These are phyloP conservation scores for Antheraea mylitta DNA, from an alignment of 1,140 invertebrate genomes.

Conservation along the genomic window DNA sequence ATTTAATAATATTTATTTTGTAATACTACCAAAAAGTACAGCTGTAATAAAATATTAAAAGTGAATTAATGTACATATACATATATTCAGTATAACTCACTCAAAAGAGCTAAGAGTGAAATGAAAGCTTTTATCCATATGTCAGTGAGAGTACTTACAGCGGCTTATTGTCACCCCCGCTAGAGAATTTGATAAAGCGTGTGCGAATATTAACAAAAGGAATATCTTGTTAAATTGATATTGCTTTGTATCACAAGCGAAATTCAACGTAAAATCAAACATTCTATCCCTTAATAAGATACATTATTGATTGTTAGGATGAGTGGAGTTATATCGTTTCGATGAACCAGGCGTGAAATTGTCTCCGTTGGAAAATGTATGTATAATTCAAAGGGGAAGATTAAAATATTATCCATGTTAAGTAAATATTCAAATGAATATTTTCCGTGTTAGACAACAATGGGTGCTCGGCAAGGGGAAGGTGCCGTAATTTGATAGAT, in stretches of 20 bases:
- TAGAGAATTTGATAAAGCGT: constrained; percentile 79
- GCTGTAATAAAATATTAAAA: neutral
- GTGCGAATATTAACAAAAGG: constrained; percentile 79
- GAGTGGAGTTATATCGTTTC: constrained; percentile 49
- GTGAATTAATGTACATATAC: constrained; percentile 4
- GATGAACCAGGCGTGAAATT: constrained; percentile 70
- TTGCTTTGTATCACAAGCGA: constrained; percentile 44
- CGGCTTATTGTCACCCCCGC: constrained; percentile 78
- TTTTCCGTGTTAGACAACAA: constrained; percentile 79
- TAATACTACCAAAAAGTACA: neutral
- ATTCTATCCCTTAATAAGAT: constrained; percentile 18
- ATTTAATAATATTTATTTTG: neutral
- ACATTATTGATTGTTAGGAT: constrained; percentile 41
- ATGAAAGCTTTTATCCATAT: constrained; percentile 79
- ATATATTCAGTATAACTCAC: constrained; percentile 30
- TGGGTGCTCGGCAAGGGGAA: constrained; percentile 53
- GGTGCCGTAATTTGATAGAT: constrained; percentile 73
- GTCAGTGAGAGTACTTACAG: constrained; percentile 76
- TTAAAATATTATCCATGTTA: constrained; percentile 81
- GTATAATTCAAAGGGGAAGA: constrained; percentile 79
- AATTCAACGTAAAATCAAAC: constrained; percentile 40
- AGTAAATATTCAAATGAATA: constrained; percentile 81
- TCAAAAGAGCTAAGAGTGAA: constrained; percentile 75
- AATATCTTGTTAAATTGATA: constrained; percentile 79
- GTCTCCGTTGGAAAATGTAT: constrained; percentile 77